Base-by-base conservation (phyloP, 1,140 invertebrate genomes). In the Drosophila rhopaloa region DNA sequence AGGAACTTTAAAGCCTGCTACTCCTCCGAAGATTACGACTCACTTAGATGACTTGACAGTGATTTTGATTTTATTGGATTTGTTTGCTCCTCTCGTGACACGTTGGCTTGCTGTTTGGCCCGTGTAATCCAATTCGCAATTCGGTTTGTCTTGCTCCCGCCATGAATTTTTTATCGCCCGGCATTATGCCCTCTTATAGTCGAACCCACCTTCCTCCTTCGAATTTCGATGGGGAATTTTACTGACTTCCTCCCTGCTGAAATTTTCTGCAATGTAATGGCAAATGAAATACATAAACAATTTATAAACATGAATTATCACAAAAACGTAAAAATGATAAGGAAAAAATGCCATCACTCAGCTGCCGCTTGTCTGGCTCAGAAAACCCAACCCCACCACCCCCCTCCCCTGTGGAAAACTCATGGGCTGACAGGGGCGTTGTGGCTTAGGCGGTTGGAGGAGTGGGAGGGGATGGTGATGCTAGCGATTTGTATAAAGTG, bases 221-320 rank as follows among this genome's bases (percentile, higher is more conserved):
- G 29, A 32, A 32, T 32, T 32, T 8, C 29, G 29, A 32, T 7
- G 29, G 29, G 1, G 7, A 32, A 32, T 32, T 32, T 32, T 32
- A 32, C 29, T 8, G 29, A 32, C 29, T 32, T 32, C 29, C 14
- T 4, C 10, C 14, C 47, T 11, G 48, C 24, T 10, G 1, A 44
- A 38, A 44, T 48, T 75, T 82, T 86, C 29, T 88, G 83, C 83
- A 50, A 29, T 68, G 83, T 88, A 88, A 82, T 55, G 83, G 79
- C 63, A 86, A 88, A 86, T 82, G 83, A 76, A 82, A 86, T 53
- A 70, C 71, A 86, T 88, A 76, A 86, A 86, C 83, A 86, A 86
- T 88, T 86, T 86, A 88, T 88, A 82, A 86, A 82, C 59, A 68
- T 88, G 82, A 85, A 81, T 86, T 86, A 85, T 81, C 59, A 85